Conservation (phyloP, 2,797 vertebrate genomes). For the Myotis vivesi region DNA sequence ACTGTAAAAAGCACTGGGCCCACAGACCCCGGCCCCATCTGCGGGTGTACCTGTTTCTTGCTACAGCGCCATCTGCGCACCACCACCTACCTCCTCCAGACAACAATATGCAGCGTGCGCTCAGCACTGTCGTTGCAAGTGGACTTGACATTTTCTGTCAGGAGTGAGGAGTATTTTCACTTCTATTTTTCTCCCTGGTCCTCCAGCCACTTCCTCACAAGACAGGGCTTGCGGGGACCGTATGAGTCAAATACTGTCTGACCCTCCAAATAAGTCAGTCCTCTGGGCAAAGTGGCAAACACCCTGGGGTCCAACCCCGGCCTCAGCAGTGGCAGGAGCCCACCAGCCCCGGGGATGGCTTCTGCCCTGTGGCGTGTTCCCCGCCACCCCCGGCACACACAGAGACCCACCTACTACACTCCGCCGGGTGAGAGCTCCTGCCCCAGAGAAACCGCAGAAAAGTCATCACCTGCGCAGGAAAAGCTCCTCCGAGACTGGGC, state of each 20-base stretch:
- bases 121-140: neutral
- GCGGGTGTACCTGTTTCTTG: neutral
- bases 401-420: neutral
- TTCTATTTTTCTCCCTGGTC: slow-evolving; percentile 28
- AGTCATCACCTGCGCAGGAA: neutral
- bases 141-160: neutral
- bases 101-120: neutral
- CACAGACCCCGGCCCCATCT: neutral
- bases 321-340: neutral
- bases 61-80: neutral
- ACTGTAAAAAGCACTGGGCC: neutral
- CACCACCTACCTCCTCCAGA: neutral
- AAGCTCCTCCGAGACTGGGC: neutral
- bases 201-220: slow-evolving; percentile 17
- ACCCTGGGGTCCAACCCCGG: neutral
- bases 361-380: neutral
- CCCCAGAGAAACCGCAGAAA: neutral
- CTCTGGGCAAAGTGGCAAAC: neutral
- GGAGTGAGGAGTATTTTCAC: slow-evolving; percentile 42
- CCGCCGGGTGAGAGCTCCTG: neutral
- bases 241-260: neutral
- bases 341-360: neutral
- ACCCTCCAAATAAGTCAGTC: neutral
- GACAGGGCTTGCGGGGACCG: neutral
- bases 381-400: neutral